Evolutionary conservation across 1,140 invertebrate species (phyloP).

Genomic region (Zaprionus kolodkinae): DNA sequence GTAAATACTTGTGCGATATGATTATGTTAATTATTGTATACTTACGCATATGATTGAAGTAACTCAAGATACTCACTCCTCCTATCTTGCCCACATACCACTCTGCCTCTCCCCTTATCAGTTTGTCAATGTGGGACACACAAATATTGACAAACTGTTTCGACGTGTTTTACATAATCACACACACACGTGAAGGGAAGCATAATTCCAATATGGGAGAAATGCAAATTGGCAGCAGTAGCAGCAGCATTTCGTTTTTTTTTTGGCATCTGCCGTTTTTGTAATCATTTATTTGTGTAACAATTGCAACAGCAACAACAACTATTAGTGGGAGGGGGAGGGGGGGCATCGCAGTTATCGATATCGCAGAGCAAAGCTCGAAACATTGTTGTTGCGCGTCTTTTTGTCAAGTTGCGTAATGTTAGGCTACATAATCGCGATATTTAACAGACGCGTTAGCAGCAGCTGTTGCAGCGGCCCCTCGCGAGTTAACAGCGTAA

Average conservation of each 20-base stretch:
- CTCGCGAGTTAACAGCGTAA: slow-evolving; percentile 56
- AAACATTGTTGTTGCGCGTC: slow-evolving; percentile 39
- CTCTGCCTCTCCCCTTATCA: not conserved
- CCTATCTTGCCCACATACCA: not conserved
- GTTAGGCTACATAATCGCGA: slow-evolving; percentile 76
- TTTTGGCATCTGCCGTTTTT: slow-evolving; percentile 43
- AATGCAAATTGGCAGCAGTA: slow-evolving; percentile 51
- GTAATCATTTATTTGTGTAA: slow-evolving; percentile 70
- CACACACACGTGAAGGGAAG: slow-evolving; percentile 2
- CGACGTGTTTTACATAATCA: slow-evolving; percentile 34
- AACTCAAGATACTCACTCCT: not conserved
- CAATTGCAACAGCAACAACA: slow-evolving; percentile 49
- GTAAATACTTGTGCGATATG: not conserved
- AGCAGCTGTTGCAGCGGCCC: slow-evolving; percentile 38
- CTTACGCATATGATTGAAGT: not conserved
- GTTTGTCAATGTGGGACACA: slow-evolving; percentile 26
- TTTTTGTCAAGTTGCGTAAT: slow-evolving; percentile 77
- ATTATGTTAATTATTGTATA: slow-evolving; percentile 1
- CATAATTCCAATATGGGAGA: slow-evolving; percentile 19
- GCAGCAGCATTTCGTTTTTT: slow-evolving; percentile 18
- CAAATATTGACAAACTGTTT: slow-evolving; percentile 47
- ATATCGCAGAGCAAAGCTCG: slow-evolving; percentile 9
- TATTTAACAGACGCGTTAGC: slow-evolving; percentile 57
- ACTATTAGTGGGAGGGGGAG: too few relatives aligned
- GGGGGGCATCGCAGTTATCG: slow-evolving; percentile 19